These are phyloP conservation scores for Columba livia DNA, from an alignment of 2,113 vertebrate genomes.

Conservation along the genomic window DNA sequence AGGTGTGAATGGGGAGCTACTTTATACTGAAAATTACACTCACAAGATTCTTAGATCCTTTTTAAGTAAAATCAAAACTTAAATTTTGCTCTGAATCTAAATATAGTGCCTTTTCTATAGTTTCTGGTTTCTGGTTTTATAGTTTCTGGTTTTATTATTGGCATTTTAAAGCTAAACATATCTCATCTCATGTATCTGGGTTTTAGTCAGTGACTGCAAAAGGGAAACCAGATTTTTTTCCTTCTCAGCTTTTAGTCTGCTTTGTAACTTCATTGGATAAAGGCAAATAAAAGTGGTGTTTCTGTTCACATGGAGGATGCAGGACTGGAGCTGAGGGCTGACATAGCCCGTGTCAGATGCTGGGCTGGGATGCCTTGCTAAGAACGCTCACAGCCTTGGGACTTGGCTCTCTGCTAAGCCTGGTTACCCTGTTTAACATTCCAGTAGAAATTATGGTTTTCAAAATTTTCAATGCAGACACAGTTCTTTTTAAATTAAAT, in stretches of 20 bases:
- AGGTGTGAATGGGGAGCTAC: not conserved
- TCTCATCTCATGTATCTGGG: rapidly evolving
- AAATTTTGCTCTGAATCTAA: not conserved
- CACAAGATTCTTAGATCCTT: not conserved
- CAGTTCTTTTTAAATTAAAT: not conserved
- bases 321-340: not conserved
- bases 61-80: not conserved
- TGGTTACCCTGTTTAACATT: not conserved
- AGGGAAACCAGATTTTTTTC: not conserved
- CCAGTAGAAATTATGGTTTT: not conserved
- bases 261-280: not conserved
- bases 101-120: not conserved
- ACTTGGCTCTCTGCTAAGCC: not conserved
- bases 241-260: not conserved
- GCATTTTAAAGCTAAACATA: not conserved
- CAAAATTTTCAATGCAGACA: not conserved
- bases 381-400: rapidly evolving
- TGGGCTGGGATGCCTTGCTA: rapidly evolving
- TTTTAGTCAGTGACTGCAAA: not conserved
- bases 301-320: not conserved
- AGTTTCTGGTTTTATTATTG: not conserved
- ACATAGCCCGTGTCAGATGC: rapidly evolving
- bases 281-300: not conserved
- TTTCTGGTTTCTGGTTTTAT: not conserved
- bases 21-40: not conserved